Conservation (phyloP, 2,888 invertebrate species). For the Calameuta idolon region DNA sequence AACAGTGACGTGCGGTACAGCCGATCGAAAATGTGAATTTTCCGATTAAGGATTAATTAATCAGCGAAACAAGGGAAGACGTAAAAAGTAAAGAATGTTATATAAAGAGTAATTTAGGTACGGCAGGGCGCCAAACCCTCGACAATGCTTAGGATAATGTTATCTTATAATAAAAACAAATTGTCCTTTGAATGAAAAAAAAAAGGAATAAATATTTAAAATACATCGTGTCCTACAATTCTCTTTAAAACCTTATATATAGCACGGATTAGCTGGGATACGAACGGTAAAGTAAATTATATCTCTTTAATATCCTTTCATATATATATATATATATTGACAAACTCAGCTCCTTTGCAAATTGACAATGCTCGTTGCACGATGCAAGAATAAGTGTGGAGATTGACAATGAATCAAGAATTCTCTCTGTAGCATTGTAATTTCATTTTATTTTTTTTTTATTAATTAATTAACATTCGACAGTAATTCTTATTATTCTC, state of each 20-base stretch:
- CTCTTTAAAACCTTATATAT: background rate
- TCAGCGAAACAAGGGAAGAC: slow-evolving; percentile 57
- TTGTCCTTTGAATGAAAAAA: slow-evolving; percentile 63
- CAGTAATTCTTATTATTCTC: background rate
- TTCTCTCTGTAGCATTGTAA: background rate
- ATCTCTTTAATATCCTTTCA: too few species aligned
- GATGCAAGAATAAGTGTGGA: background rate
- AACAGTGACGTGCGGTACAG: background rate
- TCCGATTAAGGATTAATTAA: slow-evolving; percentile 50
- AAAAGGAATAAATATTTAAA: slow-evolving; percentile 67
- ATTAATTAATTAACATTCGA: background rate
- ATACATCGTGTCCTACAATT: slow-evolving; percentile 44
- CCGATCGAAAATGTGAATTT: background rate
- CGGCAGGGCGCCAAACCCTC: slow-evolving; percentile 57
- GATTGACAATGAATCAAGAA: background rate
- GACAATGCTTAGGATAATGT: slow-evolving; percentile 67
- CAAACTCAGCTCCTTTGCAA: background rate
- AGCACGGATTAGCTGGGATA: background rate
- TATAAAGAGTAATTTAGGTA: slow-evolving; percentile 67
- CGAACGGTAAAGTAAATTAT: too few species aligned
- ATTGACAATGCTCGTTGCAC: background rate
- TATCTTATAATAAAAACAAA: slow-evolving; percentile 67
- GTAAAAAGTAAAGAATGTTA: slow-evolving; percentile 57
- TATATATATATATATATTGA: background rate
- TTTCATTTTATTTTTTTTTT: background rate